Percentiles rank a stretch among this genome's conserved stretches.
Evolutionary conservation across 2,113 vertebrate genomes (phyloP).

Genomic region (Ifrita kowaldi): DNA sequence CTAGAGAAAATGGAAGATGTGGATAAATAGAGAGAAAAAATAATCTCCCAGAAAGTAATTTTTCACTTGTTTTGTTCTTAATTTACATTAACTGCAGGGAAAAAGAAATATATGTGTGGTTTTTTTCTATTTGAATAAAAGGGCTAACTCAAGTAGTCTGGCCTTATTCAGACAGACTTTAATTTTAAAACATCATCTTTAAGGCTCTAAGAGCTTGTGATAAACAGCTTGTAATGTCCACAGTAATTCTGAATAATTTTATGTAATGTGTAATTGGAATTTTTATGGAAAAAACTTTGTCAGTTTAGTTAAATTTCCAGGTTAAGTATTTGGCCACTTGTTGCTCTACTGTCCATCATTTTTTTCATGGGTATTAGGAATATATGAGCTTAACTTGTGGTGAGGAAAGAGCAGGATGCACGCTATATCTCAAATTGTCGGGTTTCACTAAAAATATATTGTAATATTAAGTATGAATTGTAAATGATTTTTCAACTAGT

Average conservation of each 20-base stretch:
- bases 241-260: not conserved
- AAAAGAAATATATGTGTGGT: fast-evolving
- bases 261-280: not conserved
- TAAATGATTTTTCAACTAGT: not conserved
- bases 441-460: not conserved
- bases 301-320: not conserved
- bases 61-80: not conserved
- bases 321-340: not conserved
- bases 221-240: not conserved
- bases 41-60: not conserved
- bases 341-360: not conserved
- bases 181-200: not conserved
- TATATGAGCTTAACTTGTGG: not conserved
- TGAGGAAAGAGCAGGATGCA: not conserved
- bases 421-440: not conserved
- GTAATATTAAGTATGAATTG: not conserved
- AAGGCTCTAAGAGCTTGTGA: not conserved
- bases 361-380: not conserved
- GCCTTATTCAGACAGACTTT: not conserved
- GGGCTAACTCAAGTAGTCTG: not conserved
- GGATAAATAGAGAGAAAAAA: not conserved
- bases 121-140: not conserved
- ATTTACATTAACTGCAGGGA: not conserved
- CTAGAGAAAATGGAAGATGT: not conserved
- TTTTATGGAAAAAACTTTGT: not conserved